phyloP scores from a whole-genome alignment of 2,797 vertebrate genomes.

The Ceryle rudis region DNA sequence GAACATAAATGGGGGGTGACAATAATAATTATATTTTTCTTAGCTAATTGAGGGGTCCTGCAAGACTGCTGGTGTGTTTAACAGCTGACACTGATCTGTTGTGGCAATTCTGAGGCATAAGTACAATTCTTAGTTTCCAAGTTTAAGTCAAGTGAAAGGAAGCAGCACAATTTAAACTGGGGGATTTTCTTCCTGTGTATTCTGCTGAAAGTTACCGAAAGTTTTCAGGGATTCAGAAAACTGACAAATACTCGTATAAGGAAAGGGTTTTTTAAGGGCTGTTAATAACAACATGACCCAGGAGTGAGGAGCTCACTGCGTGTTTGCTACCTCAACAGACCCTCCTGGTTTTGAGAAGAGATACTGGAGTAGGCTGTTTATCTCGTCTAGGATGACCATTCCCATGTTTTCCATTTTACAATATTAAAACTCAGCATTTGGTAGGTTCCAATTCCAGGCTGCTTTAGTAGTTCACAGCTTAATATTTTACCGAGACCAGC shows the following conservation, averaged over 20 bases:
- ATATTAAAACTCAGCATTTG: neutral
- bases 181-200: neutral
- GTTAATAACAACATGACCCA: accelerated
- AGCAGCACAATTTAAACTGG: neutral
- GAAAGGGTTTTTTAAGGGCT: neutral
- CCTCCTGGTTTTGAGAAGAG: neutral
- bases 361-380: neutral
- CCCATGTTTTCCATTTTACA: neutral
- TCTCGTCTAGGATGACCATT: accelerated
- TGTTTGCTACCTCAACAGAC: neutral
- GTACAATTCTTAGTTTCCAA: neutral
- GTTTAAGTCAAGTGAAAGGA: neutral
- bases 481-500: neutral
- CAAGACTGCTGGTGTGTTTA: neutral
- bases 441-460: neutral
- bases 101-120: neutral
- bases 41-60: neutral
- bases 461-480: neutral
- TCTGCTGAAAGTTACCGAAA: neutral
- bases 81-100: neutral
- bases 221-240: neutral
- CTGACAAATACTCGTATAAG: accelerated
- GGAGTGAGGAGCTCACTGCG: neutral
- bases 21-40: neutral
- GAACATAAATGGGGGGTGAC: neutral